phyloP scores from a whole-genome alignment of 2,888 invertebrate species.

The Pyrocoelia pectoralis region DNA sequence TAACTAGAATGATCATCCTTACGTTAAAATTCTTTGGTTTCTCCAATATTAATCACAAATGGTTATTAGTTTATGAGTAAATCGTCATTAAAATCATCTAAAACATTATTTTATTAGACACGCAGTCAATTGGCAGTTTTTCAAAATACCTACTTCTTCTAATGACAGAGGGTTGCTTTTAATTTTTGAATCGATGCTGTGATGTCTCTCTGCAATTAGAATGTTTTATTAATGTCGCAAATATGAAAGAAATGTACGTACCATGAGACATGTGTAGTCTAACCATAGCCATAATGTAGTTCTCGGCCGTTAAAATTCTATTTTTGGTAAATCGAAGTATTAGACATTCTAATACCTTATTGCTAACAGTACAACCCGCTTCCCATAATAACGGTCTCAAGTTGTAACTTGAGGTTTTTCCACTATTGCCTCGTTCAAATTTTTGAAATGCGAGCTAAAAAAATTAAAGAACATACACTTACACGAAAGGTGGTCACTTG shows the following conservation, averaged over 20 bases:
- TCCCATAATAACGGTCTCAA: conserved; percentile 72
- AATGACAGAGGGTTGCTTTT: conserved; percentile 75
- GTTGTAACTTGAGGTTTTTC: conserved; percentile 70
- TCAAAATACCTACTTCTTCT: conserved; percentile 64
- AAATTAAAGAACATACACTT: no score
- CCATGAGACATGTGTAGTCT: conserved; percentile 70
- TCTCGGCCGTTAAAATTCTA: conserved; percentile 66
- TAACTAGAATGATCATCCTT: no score
- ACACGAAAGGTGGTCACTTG: no score
- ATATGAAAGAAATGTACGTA: conserved; percentile 44
- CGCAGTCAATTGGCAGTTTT: background rate
- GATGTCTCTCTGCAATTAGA: conserved; percentile 69
- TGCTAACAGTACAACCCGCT: conserved; percentile 74
- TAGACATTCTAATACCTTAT: conserved; percentile 78
- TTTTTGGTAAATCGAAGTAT: conserved; percentile 72
- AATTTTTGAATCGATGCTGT: conserved; percentile 74
- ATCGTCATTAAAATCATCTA: conserved; percentile 71
- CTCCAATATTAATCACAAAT: background rate
- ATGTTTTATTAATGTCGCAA: no score
- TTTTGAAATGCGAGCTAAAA: conserved; percentile 68
- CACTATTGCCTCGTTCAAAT: conserved; percentile 64
- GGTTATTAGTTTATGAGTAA: conserved; percentile 61
- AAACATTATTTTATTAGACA: conserved; percentile 33
- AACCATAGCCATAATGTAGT: conserved; percentile 71
- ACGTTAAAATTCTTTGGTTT: conserved; percentile 27